A percentile compares a stretch with the other conserved stretches of the same genome.
Conservation (phyloP, 2,888 invertebrate species). For the Bugulina stolonifera region DNA sequence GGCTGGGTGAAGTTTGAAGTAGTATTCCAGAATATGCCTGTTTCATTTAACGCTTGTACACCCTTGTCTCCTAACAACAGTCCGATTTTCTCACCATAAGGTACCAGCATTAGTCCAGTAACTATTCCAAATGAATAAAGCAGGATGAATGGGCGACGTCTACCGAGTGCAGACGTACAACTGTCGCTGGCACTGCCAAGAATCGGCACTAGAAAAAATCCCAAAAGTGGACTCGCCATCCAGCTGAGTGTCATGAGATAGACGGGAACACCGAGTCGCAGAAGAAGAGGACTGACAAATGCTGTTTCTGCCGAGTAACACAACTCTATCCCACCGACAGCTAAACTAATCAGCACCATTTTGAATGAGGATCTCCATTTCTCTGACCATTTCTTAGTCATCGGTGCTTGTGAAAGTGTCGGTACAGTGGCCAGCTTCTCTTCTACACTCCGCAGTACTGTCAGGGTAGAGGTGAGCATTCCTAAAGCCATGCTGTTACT, state of each 20-base stretch:
- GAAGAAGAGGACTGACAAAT: constrained; percentile 86
- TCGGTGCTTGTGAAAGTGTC: constrained; percentile 32
- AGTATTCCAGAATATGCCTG: no score
- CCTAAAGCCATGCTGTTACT: constrained; percentile 40
- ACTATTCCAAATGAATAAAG: constrained; percentile 81
- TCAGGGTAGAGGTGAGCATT: constrained; percentile 39
- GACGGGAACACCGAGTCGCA: constrained; percentile 84
- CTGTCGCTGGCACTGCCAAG: constrained; percentile 87
- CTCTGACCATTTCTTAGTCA: not conserved
- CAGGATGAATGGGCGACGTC: constrained; percentile 85
- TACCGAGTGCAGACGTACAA: constrained; percentile 72
- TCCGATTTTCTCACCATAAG: constrained; percentile 82
- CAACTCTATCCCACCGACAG: constrained; percentile 95
- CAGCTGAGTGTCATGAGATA: constrained; percentile 91
- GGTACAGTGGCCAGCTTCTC: constrained; percentile 29
- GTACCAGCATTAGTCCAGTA: constrained; percentile 79
- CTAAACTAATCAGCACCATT: constrained; percentile 79
- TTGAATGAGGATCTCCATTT: constrained; percentile 33
- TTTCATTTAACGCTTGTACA: no score
- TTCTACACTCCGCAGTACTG: constrained; percentile 39
- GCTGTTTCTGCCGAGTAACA: constrained; percentile 96
- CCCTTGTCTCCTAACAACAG: constrained; percentile 68
- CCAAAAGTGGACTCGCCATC: constrained; percentile 87
- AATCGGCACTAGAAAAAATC: constrained; percentile 87
- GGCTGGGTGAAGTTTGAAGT: no score